Evolutionary conservation across 2,113 vertebrate genomes (phyloP).

Genomic region (Camelus dromedarius): DNA sequence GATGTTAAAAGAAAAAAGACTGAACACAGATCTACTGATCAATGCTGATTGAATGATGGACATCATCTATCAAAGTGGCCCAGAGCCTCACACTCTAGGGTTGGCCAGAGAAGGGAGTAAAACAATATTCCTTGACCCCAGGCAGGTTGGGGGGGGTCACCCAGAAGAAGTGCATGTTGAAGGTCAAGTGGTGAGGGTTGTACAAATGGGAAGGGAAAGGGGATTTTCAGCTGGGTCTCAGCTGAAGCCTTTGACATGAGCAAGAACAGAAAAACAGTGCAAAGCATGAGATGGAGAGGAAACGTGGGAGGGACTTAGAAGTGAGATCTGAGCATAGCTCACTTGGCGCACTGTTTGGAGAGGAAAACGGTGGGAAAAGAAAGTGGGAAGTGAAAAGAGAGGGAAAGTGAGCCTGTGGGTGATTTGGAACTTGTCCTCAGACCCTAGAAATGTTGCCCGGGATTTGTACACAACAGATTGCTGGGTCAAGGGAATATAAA

Average conservation of each 20-base stretch:
- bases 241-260: background rate
- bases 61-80: too few relatives aligned
- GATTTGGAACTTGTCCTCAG: background rate
- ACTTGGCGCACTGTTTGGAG: too few relatives aligned
- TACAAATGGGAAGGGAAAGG: background rate
- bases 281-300: background rate
- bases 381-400: background rate
- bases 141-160: background rate
- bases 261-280: background rate
- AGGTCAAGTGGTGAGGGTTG: background rate
- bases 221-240: background rate
- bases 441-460: conserved; percentile 15
- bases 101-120: background rate
- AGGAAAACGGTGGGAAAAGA: background rate
- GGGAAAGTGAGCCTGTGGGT: background rate
- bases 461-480: background rate
- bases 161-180: background rate
- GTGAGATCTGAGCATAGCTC: background rate
- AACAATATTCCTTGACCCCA: too few relatives aligned
- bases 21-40: accelerated
- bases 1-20: background rate
- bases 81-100: background rate
- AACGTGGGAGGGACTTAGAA: background rate
- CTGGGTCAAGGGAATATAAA: background rate
- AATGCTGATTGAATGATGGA: accelerated